Evolutionary conservation across 2,113 vertebrate species (phyloP), one percentile per base, ranked within the genome.

Genomic region (Hepsetus odoe): DNA sequence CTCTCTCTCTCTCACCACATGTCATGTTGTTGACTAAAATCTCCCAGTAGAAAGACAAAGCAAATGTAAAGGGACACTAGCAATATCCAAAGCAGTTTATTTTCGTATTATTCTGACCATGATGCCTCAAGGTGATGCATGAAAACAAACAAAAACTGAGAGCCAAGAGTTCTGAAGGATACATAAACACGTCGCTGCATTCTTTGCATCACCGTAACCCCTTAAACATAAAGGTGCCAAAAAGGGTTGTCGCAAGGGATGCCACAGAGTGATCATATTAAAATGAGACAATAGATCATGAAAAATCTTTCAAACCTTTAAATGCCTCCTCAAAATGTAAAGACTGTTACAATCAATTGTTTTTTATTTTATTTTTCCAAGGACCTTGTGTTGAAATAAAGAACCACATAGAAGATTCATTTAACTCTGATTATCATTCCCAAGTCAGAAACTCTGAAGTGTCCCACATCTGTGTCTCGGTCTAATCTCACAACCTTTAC

Each of bases 61-160:
- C 28, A 74, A 24, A 65, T 51, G 22, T 49, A 64, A 74, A 32
- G 32, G 24, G 28, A 16, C 42, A 74, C 44, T 12, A 35, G 30
- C 42, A 64, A 65, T 64, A 74, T 74, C 42, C 59, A 74, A 46
- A 74, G 46, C 44, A 40, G 58, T 64, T 64, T 74, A 64, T 24
- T 64, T 64, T 49, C 18, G 24, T 49, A 12, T 20, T 62, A 74
- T 62, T 42, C 3, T 11, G 72, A 13, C 42, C 58, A 35, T 20
- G 49, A 24, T 65, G 61, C 61, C 61, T 65, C 61, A n/a, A 74
- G 7, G 28, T 14, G 18, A 10, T 49, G 26, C 8, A 46, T 9
- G 30, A 62, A 38, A 28, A 61, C 58, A 74, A 61, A 61, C 53
- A 33, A 55, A 61, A 44, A 12, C 18, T 38, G 20, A 20, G 33